phyloP scores from a whole-genome alignment of 2,888 invertebrate species.

The Ischnus inquisitorius region DNA sequence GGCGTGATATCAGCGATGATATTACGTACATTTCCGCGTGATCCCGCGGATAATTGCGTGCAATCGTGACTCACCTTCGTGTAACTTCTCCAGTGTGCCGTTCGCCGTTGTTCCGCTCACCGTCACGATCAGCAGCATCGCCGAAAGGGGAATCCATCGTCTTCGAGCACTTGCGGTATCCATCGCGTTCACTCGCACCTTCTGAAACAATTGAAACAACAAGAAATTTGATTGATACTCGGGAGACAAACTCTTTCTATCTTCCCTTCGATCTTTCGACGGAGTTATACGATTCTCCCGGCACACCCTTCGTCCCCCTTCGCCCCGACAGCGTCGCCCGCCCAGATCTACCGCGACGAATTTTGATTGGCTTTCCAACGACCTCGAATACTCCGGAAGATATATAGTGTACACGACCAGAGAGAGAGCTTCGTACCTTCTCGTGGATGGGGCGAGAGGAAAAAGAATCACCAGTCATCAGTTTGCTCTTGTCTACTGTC shows the following conservation, averaged over 20 bases:
- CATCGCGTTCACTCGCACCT: constrained; percentile 79
- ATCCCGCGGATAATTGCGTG: background rate
- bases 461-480: constrained; percentile 73
- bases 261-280: background rate
- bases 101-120: constrained; percentile 76
- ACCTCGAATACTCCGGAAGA: constrained; percentile 49
- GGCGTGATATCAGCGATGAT: background rate
- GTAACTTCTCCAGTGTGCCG: constrained; percentile 83
- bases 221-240: background rate
- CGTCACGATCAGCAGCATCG: constrained; percentile 73
- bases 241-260: background rate
- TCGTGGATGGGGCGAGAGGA: constrained; percentile 61
- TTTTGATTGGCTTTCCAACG: constrained; percentile 44
- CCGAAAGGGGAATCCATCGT: constrained; percentile 77
- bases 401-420: constrained; percentile 28
- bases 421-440: constrained; percentile 8
- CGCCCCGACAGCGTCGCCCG: background rate
- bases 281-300: background rate
- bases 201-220: constrained; percentile 74
- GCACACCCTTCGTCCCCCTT: background rate
- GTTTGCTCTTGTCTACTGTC: constrained; percentile 50
- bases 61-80: constrained; percentile 81
- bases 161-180: constrained; percentile 78
- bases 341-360: constrained; percentile 54
- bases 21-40: background rate